These are phyloP conservation scores for Euleptes europaea DNA, from an alignment of 2,113 vertebrate species.

Conservation along the genomic window DNA sequence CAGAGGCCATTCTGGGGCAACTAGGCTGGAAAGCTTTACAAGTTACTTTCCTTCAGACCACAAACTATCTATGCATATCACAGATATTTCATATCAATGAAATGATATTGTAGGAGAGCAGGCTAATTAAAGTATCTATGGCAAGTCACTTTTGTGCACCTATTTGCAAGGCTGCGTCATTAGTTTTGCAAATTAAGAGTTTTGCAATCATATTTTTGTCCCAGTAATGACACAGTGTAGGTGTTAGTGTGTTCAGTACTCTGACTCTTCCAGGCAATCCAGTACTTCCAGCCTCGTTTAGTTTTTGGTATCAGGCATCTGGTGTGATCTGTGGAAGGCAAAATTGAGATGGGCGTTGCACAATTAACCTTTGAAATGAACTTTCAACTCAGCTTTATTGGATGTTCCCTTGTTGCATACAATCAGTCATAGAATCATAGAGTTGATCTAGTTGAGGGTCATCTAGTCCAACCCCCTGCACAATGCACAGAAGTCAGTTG, in stretches of 20 bases:
- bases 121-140: not conserved
- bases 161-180: not conserved
- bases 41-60: not conserved
- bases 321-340: not conserved
- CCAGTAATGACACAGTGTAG: not conserved
- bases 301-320: not conserved
- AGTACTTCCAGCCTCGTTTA: not conserved
- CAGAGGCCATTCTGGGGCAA: not conserved
- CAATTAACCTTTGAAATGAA: conserved; percentile 3
- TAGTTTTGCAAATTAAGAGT: not conserved
- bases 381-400: not conserved
- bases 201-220: not conserved
- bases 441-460: no score
- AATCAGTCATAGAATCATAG: no score
- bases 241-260: not conserved
- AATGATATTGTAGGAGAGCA: not conserved
- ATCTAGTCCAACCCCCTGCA: no score
- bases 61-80: not conserved
- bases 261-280: not conserved
- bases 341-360: not conserved
- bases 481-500: no score
- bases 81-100: not conserved
- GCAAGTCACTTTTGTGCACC: not conserved
- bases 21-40: not conserved
- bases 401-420: not conserved